A percentile compares a stretch with the other conserved stretches of the same genome.
phyloP scores from a whole-genome alignment of 2,888 invertebrate genomes.

The Rotaria magnacalcarata region DNA sequence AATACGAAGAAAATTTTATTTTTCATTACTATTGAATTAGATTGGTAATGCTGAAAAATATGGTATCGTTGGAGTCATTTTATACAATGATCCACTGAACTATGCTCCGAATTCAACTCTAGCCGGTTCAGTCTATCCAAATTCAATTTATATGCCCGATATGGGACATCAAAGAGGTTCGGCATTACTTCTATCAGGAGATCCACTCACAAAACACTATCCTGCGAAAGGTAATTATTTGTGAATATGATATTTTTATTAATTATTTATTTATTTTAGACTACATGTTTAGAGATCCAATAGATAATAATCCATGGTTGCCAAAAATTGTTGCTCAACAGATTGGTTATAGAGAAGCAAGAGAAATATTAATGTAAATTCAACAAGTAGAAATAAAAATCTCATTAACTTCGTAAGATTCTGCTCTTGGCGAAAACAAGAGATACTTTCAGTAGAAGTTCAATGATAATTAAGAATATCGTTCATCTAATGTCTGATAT shows the following conservation, averaged over 20 bases:
- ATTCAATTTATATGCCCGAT: slow-evolving; percentile 60
- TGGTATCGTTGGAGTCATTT: slow-evolving; percentile 59
- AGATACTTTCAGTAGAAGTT: too few relatives aligned
- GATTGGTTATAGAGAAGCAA: slow-evolving; percentile 49
- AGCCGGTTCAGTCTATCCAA: slow-evolving; percentile 52
- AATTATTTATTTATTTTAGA: neutral
- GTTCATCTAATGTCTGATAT: too few relatives aligned
- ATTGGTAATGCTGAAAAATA: slow-evolving; percentile 51
- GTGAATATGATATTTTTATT: neutral
- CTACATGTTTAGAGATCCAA: slow-evolving; percentile 27
- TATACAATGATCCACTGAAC: slow-evolving; percentile 58
- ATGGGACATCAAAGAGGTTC: slow-evolving; percentile 62
- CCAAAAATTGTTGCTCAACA: slow-evolving; percentile 49
- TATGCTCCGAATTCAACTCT: slow-evolving; percentile 51
- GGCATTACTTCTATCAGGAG: slow-evolving; percentile 57
- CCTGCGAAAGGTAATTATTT: slow-evolving; percentile 55
- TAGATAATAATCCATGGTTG: slow-evolving; percentile 9
- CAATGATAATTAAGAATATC: too few relatives aligned
- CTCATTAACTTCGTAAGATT: too few relatives aligned
- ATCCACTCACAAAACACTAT: slow-evolving; percentile 62
- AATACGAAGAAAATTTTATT: neutral
- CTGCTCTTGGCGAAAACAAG: too few relatives aligned
- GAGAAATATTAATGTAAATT: slow-evolving; percentile 47
- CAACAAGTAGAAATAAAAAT: too few relatives aligned
- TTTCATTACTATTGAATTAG: neutral